These are phyloP conservation scores for Capricornis sumatraensis DNA, from an alignment of 2,113 vertebrate genomes.

Conservation along the genomic window DNA sequence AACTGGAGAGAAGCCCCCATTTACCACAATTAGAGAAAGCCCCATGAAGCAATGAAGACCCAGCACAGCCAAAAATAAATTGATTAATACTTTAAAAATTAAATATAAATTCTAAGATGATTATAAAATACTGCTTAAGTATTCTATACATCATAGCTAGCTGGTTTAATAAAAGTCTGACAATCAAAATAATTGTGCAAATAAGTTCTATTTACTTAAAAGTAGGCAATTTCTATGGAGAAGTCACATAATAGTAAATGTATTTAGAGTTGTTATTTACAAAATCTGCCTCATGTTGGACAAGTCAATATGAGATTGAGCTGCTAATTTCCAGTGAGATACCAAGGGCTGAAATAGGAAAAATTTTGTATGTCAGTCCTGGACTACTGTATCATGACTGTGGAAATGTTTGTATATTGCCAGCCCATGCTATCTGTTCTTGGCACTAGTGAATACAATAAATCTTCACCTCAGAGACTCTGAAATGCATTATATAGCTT, in stretches of 20 bases:
- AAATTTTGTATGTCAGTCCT: background rate
- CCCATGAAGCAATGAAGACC: background rate
- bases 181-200: background rate
- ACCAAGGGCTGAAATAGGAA: background rate
- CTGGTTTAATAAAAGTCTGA: constrained; percentile 40
- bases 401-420: constrained; percentile 11
- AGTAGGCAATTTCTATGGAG: background rate
- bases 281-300: background rate
- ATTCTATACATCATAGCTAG: background rate
- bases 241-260: background rate
- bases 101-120: constrained; percentile 60
- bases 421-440: background rate
- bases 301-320: background rate
- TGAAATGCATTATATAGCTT: background rate
- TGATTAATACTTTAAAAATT: background rate
- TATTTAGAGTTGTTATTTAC: constrained; percentile 4
- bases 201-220: constrained; percentile 7
- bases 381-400: background rate
- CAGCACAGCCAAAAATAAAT: background rate
- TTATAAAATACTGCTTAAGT: constrained; percentile 46
- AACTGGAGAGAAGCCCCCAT: background rate
- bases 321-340: background rate
- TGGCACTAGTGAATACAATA: background rate
- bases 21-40: background rate
- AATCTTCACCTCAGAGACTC: constrained; percentile 12